Conservation (phyloP, 2,888 invertebrate genomes). For the Tortrix viridana region DNA sequence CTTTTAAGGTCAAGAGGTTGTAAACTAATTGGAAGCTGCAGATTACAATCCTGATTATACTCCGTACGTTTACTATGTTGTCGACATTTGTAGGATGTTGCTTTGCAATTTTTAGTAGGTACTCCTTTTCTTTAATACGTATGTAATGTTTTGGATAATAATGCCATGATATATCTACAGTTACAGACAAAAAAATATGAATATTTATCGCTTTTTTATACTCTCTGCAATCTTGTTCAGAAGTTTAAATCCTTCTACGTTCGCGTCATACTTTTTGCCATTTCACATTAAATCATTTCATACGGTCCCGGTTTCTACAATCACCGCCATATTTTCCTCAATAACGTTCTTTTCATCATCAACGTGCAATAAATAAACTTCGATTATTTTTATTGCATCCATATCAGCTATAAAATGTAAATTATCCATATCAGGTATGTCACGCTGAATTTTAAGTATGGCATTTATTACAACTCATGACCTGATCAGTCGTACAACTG, state of each 20-base stretch:
- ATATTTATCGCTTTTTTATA: neutral
- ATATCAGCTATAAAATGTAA: constrained; percentile 23
- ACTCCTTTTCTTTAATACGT: too few species aligned
- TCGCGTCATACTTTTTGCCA: neutral
- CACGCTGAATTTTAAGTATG: constrained; percentile 26
- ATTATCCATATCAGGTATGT: constrained; percentile 23
- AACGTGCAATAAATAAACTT: constrained; percentile 18
- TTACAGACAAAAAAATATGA: too few species aligned
- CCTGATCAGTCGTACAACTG: constrained; percentile 43
- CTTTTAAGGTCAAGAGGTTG: constrained; percentile 10
- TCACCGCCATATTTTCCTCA: neutral
- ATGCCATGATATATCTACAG: too few species aligned
- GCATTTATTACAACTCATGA: constrained; percentile 2
- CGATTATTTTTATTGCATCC: constrained; percentile 29
- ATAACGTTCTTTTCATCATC: neutral
- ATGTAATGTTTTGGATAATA: too few species aligned
- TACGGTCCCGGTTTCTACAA: neutral
- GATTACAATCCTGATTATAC: constrained; percentile 1
- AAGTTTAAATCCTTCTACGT: neutral
- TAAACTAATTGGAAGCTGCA: neutral
- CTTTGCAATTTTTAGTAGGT: too few species aligned
- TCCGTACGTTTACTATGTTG: neutral
- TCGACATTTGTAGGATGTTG: neutral
- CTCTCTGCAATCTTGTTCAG: neutral
- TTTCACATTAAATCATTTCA: neutral